These are phyloP conservation scores for Callithrix jacchus DNA, from an alignment of 2,113 vertebrate genomes.

Conservation along the genomic window DNA sequence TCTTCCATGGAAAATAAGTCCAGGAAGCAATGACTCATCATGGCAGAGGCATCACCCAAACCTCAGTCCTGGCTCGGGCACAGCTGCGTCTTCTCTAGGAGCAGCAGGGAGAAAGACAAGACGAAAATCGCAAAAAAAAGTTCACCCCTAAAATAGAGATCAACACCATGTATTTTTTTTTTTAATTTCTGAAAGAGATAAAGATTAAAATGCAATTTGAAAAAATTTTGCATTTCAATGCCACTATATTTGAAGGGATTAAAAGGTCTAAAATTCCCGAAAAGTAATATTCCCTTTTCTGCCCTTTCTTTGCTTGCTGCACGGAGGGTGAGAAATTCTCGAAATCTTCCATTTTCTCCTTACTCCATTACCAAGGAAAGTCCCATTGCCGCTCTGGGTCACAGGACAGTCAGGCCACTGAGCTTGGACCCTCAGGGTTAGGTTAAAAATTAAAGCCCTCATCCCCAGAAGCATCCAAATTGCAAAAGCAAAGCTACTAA, in stretches of 20 bases:
- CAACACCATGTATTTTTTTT: not conserved
- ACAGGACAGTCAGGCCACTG: not conserved
- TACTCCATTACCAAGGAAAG: accelerated
- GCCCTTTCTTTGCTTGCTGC: no score
- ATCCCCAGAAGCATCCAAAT: not conserved
- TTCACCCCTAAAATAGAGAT: accelerated
- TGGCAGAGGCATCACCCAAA: not conserved
- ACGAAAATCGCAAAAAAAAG: not conserved
- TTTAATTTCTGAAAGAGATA: not conserved
- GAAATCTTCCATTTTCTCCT: not conserved
- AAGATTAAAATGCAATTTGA: not conserved
- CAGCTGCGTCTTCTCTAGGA: not conserved
- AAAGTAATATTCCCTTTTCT: no score
- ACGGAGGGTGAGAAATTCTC: no score
- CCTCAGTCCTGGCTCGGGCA: not conserved
- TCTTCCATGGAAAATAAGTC: not conserved
- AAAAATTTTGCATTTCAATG: not conserved
- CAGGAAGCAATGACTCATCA: not conserved
- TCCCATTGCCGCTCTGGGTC: not conserved
- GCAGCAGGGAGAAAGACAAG: not conserved
- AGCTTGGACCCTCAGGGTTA: not conserved
- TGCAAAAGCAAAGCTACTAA: not conserved
- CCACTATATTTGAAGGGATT: not conserved
- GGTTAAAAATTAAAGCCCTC: not conserved
- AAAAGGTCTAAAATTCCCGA: not conserved